Conservation (phyloP, 2,113 vertebrate genomes). For the Etheostoma cragini region DNA sequence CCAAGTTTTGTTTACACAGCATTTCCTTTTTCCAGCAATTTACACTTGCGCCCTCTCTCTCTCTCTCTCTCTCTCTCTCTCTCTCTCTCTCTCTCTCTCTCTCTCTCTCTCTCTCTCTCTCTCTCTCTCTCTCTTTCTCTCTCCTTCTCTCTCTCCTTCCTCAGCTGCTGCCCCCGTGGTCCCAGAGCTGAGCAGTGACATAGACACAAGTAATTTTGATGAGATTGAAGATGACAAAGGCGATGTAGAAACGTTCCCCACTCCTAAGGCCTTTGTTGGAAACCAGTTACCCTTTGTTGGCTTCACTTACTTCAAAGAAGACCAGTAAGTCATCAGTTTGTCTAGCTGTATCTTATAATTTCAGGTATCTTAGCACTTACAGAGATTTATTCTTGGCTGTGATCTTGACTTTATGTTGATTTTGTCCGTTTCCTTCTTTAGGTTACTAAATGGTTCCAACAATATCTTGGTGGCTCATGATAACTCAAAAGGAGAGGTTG, state of each 20-base stretch:
- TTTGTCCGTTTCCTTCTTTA: constrained; percentile 67
- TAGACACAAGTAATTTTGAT: constrained; percentile 99
- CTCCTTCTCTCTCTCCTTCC: neutral
- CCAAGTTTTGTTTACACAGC: constrained; percentile 7
- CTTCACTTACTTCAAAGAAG: constrained; percentile 98
- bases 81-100: neutral
- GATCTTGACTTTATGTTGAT: constrained; percentile 14
- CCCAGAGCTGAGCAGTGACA: constrained; percentile 97
- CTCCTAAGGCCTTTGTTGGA: constrained; percentile 96
- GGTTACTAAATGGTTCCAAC: constrained; percentile 91
- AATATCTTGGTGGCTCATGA: constrained; percentile 89
- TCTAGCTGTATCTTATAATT: neutral
- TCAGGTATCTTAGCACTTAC: neutral
- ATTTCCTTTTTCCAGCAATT: constrained; percentile 34
- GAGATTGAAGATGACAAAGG: constrained; percentile 98
- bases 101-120: neutral
- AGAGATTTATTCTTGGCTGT: constrained; percentile 12
- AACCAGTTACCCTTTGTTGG: constrained; percentile 99
- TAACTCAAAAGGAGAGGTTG: constrained; percentile 91
- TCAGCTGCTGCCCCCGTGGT: constrained; percentile 96
- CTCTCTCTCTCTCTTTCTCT: neutral
- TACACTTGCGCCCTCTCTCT: neutral
- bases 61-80: neutral
- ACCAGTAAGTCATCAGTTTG: constrained; percentile 87
- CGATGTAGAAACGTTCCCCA: constrained; percentile 96